These are phyloP conservation scores for Labeo calbasu DNA, from an alignment of 2,797 vertebrate genomes.

Conservation along the genomic window DNA sequence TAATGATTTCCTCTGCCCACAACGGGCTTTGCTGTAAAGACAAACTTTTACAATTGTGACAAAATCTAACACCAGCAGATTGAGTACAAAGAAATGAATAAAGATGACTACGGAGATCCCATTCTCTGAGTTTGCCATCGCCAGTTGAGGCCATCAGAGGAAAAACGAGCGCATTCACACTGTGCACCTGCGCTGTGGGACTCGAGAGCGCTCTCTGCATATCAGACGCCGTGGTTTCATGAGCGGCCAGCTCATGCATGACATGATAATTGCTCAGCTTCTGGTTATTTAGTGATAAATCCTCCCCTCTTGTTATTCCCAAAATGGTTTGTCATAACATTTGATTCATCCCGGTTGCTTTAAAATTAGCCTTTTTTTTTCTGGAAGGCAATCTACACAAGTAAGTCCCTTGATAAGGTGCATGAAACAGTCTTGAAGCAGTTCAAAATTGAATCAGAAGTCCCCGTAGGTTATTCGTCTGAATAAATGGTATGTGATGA, in stretches of 20 bases:
- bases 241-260: slow-evolving; percentile 44
- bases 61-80: background rate
- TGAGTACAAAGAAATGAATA: slow-evolving; percentile 14
- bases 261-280: slow-evolving; percentile 59
- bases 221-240: slow-evolving; percentile 11
- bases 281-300: slow-evolving; percentile 52
- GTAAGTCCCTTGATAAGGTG: slow-evolving; percentile 69
- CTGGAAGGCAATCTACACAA: slow-evolving; percentile 72
- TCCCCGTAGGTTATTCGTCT: slow-evolving; percentile 27
- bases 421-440: slow-evolving; percentile 68
- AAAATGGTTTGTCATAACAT: slow-evolving; percentile 50
- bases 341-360: slow-evolving; percentile 73
- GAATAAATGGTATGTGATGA: slow-evolving; percentile 21
- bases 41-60: slow-evolving; percentile 1
- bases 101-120: slow-evolving; percentile 16
- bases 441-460: slow-evolving; percentile 62
- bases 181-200: slow-evolving; percentile 12
- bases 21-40: slow-evolving; percentile 33
- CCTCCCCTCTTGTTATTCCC: slow-evolving; percentile 52
- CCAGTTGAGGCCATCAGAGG: slow-evolving; percentile 1
- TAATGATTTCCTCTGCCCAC: slow-evolving; percentile 52
- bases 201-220: slow-evolving; percentile 27
- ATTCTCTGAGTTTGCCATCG: background rate
- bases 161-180: background rate
- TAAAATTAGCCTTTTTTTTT: slow-evolving; percentile 71